phyloP scores from a whole-genome alignment of 2,888 invertebrate species.

The Apantesis nais region DNA sequence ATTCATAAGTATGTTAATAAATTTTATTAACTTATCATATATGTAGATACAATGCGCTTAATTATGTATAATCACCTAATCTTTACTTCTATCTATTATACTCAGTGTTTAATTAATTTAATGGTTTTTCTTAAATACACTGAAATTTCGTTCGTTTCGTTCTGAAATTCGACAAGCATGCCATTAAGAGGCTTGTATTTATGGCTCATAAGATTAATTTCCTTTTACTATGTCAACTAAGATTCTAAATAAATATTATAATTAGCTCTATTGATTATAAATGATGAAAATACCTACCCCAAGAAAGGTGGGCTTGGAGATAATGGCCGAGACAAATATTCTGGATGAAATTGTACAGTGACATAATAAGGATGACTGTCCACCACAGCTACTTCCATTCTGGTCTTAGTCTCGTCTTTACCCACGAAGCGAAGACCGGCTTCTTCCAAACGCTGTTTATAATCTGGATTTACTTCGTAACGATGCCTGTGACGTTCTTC shows the following conservation, averaged over 20 bases:
- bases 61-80: neutral
- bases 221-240: too few relatives aligned
- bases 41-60: neutral
- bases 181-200: too few relatives aligned
- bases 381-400: slow-evolving; percentile 98
- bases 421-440: slow-evolving; percentile 96
- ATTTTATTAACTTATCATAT: too few relatives aligned
- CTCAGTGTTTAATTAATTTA: too few relatives aligned
- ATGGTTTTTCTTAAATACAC: too few relatives aligned
- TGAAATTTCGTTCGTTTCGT: too few relatives aligned
- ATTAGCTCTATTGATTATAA: neutral
- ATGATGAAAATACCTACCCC: slow-evolving; percentile 80
- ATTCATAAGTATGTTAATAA: too few relatives aligned
- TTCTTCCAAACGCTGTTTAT: slow-evolving; percentile 91
- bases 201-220: neutral
- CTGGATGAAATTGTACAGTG: slow-evolving; percentile 99
- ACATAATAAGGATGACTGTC: slow-evolving; percentile 96
- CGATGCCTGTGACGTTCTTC: slow-evolving; percentile 98
- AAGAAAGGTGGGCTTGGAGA: slow-evolving; percentile 98
- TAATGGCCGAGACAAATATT: slow-evolving; percentile 96
- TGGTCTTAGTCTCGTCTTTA: slow-evolving; percentile 91
- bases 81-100: too few relatives aligned
- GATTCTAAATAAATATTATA: neutral
- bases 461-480: slow-evolving; percentile 98
- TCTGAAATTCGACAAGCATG: too few relatives aligned